phyloP scores from a whole-genome alignment of 2,113 vertebrate genomes.

The Apus apus region DNA sequence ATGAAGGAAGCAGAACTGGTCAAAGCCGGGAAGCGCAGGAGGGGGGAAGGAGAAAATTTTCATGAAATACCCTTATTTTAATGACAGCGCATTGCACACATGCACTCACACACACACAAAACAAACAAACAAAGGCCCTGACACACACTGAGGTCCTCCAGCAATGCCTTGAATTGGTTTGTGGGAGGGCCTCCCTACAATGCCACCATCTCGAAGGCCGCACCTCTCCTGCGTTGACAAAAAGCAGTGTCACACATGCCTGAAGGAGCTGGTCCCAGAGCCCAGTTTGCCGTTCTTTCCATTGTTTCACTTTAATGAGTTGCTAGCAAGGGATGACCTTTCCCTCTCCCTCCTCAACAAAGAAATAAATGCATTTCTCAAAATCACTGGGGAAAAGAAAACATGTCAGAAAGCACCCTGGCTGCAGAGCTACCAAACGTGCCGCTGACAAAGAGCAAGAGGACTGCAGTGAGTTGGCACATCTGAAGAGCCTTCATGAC shows the following conservation, averaged over 20 bases:
- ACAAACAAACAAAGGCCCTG: constrained; percentile 16
- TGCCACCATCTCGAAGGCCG: not conserved
- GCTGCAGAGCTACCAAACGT: not conserved
- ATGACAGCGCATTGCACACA: not conserved
- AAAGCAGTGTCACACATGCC: constrained; percentile 2
- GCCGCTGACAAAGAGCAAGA: not conserved
- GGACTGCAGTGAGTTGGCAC: rapidly evolving
- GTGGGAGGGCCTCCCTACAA: not conserved
- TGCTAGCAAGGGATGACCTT: constrained; percentile 48
- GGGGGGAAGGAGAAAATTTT: constrained; percentile 33
- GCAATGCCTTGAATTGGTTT: constrained; percentile 3
- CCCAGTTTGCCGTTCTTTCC: constrained; percentile 36
- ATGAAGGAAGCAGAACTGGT: constrained; percentile 56
- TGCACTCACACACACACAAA: not conserved
- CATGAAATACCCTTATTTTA: not conserved
- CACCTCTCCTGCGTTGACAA: constrained; percentile 8
- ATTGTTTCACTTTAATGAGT: constrained; percentile 59
- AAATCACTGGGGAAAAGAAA: not conserved
- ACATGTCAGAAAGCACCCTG: not conserved
- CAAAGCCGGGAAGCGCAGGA: not conserved
- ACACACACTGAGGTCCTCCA: constrained; percentile 21
- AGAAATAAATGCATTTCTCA: constrained; percentile 9
- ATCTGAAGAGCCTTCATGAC: rapidly evolving
- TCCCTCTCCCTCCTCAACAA: constrained; percentile 43
- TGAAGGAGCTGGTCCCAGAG: not conserved